Conservation (phyloP, 2,888 invertebrate genomes). For the Pyrgus malvae region DNA sequence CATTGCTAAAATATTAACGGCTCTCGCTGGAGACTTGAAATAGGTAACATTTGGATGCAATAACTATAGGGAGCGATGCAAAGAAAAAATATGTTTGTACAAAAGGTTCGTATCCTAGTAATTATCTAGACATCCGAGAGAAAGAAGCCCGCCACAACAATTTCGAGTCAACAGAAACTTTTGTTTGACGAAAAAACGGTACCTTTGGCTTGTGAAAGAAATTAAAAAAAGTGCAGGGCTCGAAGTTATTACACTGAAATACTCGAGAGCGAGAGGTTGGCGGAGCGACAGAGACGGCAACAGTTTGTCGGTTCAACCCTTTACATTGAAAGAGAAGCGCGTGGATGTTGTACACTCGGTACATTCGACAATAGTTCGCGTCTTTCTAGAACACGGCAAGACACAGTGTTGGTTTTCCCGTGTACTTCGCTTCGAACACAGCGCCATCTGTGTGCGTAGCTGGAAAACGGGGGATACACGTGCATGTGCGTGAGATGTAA, state of each 20-base stretch:
- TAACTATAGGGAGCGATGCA: slow-evolving; percentile 1
- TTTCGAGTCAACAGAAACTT: slow-evolving; percentile 22
- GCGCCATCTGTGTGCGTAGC: slow-evolving; percentile 47
- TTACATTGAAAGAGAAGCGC: background rate
- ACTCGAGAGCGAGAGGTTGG: slow-evolving; percentile 6
- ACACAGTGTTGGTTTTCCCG: slow-evolving; percentile 40
- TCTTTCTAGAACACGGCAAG: background rate
- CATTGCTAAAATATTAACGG: slow-evolving; percentile 62
- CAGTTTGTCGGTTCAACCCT: slow-evolving; percentile 20
- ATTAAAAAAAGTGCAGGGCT: slow-evolving; percentile 26
- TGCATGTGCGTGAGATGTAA: slow-evolving; percentile 30
- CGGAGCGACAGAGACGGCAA: slow-evolving; percentile 29
- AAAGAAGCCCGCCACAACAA: slow-evolving; percentile 25
- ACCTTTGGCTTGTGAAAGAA: slow-evolving; percentile 21
- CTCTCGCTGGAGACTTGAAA: slow-evolving; percentile 52
- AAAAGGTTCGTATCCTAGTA: slow-evolving; percentile 15
- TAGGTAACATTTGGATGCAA: slow-evolving; percentile 48
- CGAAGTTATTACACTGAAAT: slow-evolving; percentile 27
- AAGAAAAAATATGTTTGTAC: slow-evolving; percentile 1
- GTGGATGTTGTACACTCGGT: slow-evolving; percentile 8
- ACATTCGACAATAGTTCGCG: slow-evolving; percentile 14
- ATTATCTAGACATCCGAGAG: slow-evolving; percentile 23
- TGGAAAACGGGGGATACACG: slow-evolving; percentile 37
- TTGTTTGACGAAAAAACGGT: slow-evolving; percentile 26
- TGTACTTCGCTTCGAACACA: slow-evolving; percentile 26